Evolutionary conservation across 2,888 invertebrate species (phyloP).

Genomic region (Halictus ligatus): DNA sequence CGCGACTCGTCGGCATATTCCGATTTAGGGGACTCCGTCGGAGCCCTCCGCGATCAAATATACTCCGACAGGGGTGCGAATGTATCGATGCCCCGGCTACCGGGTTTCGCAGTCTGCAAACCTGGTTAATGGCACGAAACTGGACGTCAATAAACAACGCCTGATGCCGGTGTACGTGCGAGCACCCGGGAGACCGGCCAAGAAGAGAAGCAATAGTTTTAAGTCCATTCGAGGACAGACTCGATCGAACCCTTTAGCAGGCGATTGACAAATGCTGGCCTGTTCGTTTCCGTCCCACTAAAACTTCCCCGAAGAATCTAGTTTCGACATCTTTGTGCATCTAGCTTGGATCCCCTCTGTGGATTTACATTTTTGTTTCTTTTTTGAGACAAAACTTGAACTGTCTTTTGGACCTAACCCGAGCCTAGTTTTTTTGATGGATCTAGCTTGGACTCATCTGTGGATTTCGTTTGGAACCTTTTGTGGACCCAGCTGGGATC

Average conservation of each 20-base stretch:
- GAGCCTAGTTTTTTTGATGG: too few relatives aligned
- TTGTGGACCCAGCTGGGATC: too few relatives aligned
- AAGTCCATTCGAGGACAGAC: background rate
- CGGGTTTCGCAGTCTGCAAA: conserved; percentile 10
- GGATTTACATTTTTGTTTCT: too few relatives aligned
- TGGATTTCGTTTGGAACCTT: too few relatives aligned
- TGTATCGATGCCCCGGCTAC: conserved; percentile 8
- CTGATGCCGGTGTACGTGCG: background rate
- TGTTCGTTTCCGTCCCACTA: background rate
- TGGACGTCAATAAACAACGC: conserved; percentile 17
- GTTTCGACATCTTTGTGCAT: too few relatives aligned
- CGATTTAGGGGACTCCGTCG: conserved; percentile 68
- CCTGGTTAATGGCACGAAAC: conserved; percentile 18
- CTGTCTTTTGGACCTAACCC: too few relatives aligned
- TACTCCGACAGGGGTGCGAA: conserved; percentile 17
- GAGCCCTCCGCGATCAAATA: conserved; percentile 40
- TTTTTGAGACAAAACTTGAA: too few relatives aligned
- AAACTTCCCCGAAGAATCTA: too few relatives aligned
- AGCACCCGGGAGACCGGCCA: background rate
- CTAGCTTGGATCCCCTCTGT: background rate
- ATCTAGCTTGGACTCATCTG: too few relatives aligned
- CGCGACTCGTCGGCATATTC: conserved; percentile 73
- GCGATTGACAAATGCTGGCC: background rate
- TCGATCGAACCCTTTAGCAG: background rate
- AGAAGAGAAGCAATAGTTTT: background rate